Conservation (phyloP, 2,113 vertebrate genomes). For the human (Homo sapiens) region DNA sequence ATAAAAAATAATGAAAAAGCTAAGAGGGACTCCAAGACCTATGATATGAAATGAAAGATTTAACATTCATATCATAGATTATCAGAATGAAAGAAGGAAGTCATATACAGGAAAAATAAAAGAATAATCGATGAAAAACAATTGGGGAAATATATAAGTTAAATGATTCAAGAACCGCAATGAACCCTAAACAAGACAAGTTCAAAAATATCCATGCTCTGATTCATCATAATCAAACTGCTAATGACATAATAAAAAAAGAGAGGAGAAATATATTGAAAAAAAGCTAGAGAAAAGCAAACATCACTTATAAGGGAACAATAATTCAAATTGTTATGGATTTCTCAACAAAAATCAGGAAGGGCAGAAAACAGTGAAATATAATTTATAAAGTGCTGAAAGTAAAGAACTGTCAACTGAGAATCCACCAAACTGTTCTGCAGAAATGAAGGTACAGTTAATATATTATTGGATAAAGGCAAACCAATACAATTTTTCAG, state of each 20-base stretch:
- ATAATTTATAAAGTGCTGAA: neutral
- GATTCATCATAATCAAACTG: neutral
- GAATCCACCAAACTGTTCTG: neutral
- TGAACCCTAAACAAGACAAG: neutral
- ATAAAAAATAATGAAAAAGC: neutral
- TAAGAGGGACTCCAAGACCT: neutral
- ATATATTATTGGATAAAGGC: neutral
- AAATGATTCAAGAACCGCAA: neutral
- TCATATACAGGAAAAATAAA: rapidly evolving
- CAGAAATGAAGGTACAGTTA: neutral
- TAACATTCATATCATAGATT: neutral
- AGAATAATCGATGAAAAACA: neutral
- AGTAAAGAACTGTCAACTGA: neutral
- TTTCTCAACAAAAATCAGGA: neutral
- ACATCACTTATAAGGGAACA: neutral
- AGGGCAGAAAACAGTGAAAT: neutral
- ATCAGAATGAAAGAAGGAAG: neutral
- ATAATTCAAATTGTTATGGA: neutral
- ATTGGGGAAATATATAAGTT: neutral
- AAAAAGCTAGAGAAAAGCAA: neutral
- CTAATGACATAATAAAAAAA: neutral
- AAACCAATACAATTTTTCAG: neutral
- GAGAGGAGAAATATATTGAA: neutral
- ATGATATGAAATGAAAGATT: neutral
- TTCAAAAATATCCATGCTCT: neutral